Evolutionary conservation across 1,140 invertebrate species (phyloP).

Genomic region (Drosophila paulistorum): DNA sequence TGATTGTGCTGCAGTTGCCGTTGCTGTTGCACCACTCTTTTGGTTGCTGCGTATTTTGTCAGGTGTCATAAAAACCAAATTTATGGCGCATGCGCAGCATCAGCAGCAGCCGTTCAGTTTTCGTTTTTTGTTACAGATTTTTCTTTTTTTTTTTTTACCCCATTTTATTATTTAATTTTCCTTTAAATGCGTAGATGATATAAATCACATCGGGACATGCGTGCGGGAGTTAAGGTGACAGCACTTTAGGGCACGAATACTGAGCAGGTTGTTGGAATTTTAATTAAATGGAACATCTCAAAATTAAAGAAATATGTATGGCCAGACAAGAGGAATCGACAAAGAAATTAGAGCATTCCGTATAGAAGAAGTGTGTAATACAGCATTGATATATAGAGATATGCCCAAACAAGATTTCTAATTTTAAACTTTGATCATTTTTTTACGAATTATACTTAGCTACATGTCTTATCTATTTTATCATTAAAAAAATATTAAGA

Average conservation of each 20-base stretch:
- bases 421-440: too few species aligned
- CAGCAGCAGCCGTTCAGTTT: slow-evolving; percentile 44
- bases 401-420: too few species aligned
- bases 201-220: slow-evolving; percentile 70
- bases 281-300: slow-evolving; percentile 65
- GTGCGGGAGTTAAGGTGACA: slow-evolving; percentile 74
- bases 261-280: slow-evolving; percentile 73
- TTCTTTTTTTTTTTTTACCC: not conserved
- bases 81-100: slow-evolving; percentile 81
- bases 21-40: not conserved
- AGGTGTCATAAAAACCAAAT: slow-evolving; percentile 82
- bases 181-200: slow-evolving; percentile 48
- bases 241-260: slow-evolving; percentile 69
- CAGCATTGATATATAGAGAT: too few species aligned
- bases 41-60: slow-evolving; percentile 80
- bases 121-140: slow-evolving; percentile 67
- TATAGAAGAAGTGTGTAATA: too few species aligned
- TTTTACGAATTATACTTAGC: too few species aligned
- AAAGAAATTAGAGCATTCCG: not conserved
- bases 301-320: slow-evolving; percentile 7
- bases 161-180: slow-evolving; percentile 77
- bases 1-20: slow-evolving; percentile 26
- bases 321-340: slow-evolving; percentile 2
- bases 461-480: too few species aligned
- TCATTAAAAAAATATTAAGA: too few species aligned